Percentiles rank a stretch among this genome's conserved stretches.
Evolutionary conservation across 2,888 invertebrate species (phyloP).

Genomic region (Phragmatobia fuliginosa): DNA sequence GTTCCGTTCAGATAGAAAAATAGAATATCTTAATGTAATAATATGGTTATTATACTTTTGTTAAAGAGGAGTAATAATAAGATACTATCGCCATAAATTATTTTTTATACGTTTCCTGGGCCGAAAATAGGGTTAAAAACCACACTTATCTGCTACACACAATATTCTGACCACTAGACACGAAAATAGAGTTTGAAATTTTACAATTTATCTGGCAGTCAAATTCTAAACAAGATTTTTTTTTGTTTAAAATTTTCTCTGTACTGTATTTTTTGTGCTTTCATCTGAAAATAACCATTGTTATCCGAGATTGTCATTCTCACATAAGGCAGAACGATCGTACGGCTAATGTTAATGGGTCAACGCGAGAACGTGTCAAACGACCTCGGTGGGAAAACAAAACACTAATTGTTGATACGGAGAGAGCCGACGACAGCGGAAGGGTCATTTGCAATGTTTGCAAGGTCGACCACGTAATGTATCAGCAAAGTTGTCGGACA

Average conservation of each 20-base stretch:
- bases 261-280: neutral
- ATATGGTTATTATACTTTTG: no score
- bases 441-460: constrained; percentile 31
- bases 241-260: neutral
- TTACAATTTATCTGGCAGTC: neutral
- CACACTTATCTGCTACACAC: neutral
- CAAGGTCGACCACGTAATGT: constrained; percentile 23
- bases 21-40: no score
- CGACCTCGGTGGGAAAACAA: constrained; percentile 41
- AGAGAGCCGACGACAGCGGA: constrained; percentile 47
- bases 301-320: neutral
- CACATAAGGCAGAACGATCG: neutral
- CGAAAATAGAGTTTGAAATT: neutral
- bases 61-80: no score
- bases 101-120: accelerated
- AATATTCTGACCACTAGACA: neutral
- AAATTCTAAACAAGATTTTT: neutral
- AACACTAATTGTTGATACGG: constrained; percentile 40
- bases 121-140: neutral
- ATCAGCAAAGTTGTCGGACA: constrained; percentile 38
- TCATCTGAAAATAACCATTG: neutral
- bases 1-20: no score
- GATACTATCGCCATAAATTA: no score
- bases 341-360: constrained; percentile 8
- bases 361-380: constrained; percentile 47